Evolutionary conservation across 1,140 invertebrate genomes (phyloP), one percentile per base, ranked within the genome.

Genomic region (Drosophila oshimai): DNA sequence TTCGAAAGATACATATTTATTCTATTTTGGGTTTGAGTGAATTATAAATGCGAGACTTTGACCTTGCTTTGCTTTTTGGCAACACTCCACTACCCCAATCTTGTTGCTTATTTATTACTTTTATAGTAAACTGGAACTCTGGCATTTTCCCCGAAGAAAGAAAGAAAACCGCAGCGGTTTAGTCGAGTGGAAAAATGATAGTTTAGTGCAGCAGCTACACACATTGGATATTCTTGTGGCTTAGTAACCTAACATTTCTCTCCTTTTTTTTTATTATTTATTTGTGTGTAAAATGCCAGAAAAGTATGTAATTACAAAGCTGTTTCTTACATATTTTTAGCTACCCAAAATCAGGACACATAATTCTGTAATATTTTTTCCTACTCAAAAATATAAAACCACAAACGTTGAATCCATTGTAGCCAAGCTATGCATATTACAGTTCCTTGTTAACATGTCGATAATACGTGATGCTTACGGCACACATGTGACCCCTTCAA

Each of bases 401-500:
- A 31, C 31, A 67, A 50, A 47, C 33, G 47, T 51, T 42, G 17
- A 26, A 42, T n/a, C 26, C 6, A 42, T 61, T 61, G 54, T 44
- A 12, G 4, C 5, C 10, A 17, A 7, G 24, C 17, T 65, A 51
- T 54, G 34, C 37, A 74, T 53, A 68, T 55, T 57, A 51, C 34
- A 60, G 42, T 57, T 47, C 36, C 53, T 58, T 54, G 54, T 72
- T 50, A 74, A 65, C 58, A 64, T 55, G 44, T 42, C 31, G 53
- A 69, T 76, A 36, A 69, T 60, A 81, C 78, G 78, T 83, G 78
- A 61, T 55, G 26, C 9, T 17, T 6, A 9, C 20, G 20, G 18
- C 31, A 36, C 50, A 70, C 72, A 61, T 76, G 58, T 44, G 47
- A 28, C 33, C 60, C 42, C 67, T 49, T 60, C 37, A 74, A 64